Percentiles rank a stretch among this genome's conserved stretches.
These are phyloP conservation scores for Formica exsecta DNA, from an alignment of 1,140 invertebrate genomes.

Conservation along the genomic window DNA sequence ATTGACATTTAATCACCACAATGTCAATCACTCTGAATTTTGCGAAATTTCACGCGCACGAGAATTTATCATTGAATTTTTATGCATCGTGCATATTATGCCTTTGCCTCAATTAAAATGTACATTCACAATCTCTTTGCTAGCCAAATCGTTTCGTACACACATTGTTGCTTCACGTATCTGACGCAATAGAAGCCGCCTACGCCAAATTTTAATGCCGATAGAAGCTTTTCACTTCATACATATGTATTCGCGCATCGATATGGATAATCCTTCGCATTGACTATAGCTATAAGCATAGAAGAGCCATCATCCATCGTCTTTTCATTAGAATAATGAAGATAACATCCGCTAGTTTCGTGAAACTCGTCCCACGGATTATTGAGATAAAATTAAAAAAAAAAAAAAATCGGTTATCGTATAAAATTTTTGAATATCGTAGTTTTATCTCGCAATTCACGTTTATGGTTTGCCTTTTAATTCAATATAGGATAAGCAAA, in stretches of 20 bases:
- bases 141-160: constrained; percentile 44
- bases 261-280: constrained; percentile 56
- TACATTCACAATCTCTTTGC: constrained; percentile 23
- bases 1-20: constrained; percentile 39
- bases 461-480: background rate
- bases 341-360: constrained; percentile 22
- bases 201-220: constrained; percentile 52
- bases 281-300: constrained; percentile 34
- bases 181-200: constrained; percentile 7
- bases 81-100: background rate
- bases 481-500: background rate
- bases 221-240: constrained; percentile 42
- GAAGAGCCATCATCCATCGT: constrained; percentile 56
- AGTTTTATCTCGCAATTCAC: background rate
- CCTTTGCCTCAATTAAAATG: constrained; percentile 36
- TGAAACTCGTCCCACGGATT: background rate
- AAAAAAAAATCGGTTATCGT: background rate
- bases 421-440: background rate
- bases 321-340: constrained; percentile 33
- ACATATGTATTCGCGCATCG: constrained; percentile 59
- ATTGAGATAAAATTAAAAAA: background rate
- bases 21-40: constrained; percentile 30
- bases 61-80: background rate
- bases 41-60: constrained; percentile 9
- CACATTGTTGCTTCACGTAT: constrained; percentile 16